These are phyloP conservation scores for Oryctes rhinoceros DNA, from an alignment of 1,140 invertebrate species.

Conservation along the genomic window DNA sequence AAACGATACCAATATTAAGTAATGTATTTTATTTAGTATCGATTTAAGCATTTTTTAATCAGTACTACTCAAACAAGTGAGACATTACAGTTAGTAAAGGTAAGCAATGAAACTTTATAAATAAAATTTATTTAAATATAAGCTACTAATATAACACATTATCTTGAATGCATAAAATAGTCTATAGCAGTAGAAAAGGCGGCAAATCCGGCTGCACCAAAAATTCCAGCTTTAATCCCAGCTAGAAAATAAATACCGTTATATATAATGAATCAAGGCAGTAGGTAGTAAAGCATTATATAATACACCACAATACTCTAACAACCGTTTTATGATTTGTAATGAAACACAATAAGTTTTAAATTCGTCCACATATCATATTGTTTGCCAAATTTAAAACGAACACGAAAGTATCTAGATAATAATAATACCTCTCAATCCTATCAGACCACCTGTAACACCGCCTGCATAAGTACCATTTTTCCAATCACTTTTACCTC, in stretches of 20 bases:
- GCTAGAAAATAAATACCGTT: slow-evolving; percentile 69
- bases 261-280: background rate
- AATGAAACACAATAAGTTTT: too few species aligned
- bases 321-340: too few species aligned
- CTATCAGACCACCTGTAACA: slow-evolving; percentile 94
- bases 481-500: slow-evolving; percentile 94
- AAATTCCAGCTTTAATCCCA: slow-evolving; percentile 89
- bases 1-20: too few species aligned
- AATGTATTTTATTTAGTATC: too few species aligned
- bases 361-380: background rate
- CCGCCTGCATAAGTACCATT: slow-evolving; percentile 95
- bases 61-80: background rate
- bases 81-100: background rate
- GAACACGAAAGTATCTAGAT: background rate
- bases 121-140: slow-evolving; percentile 35
- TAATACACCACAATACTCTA: too few species aligned
- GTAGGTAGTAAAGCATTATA: too few species aligned
- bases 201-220: slow-evolving; percentile 95
- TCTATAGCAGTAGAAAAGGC: slow-evolving; percentile 95
- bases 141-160: slow-evolving; percentile 3
- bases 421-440: slow-evolving; percentile 78
- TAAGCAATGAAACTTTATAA: background rate
- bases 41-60: too few species aligned
- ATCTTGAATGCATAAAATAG: slow-evolving; percentile 83
- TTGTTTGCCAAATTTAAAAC: background rate